phyloP scores from a whole-genome alignment of 2,888 invertebrate genomes.

The Byasa hedistus region DNA sequence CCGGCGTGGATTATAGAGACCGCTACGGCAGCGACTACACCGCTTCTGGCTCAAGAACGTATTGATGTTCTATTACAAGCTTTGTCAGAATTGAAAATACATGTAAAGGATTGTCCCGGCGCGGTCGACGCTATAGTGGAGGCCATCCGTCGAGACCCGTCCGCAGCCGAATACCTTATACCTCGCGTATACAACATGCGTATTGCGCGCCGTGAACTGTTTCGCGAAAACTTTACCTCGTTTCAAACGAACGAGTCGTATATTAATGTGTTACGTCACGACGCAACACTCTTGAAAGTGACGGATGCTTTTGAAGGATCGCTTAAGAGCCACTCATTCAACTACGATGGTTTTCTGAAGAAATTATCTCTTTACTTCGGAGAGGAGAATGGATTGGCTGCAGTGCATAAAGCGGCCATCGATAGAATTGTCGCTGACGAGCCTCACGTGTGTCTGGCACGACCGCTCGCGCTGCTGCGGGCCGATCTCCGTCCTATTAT shows the following conservation, averaged over 20 bases:
- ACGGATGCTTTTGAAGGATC: slow-evolving; percentile 39
- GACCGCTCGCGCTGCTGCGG: slow-evolving; percentile 36
- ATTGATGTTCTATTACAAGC: slow-evolving; percentile 44
- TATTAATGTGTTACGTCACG: slow-evolving; percentile 55
- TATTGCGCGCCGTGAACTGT: slow-evolving; percentile 50
- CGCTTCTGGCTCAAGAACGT: slow-evolving; percentile 28
- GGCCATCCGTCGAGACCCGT: slow-evolving; percentile 39
- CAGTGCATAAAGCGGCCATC: slow-evolving; percentile 35
- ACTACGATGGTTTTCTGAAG: slow-evolving; percentile 45
- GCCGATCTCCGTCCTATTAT: slow-evolving; percentile 28
- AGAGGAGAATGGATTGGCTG: slow-evolving; percentile 48
- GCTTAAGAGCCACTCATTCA: slow-evolving; percentile 32
- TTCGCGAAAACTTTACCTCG: slow-evolving; percentile 46
- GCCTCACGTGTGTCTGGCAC: slow-evolving; percentile 33
- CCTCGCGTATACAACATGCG: slow-evolving; percentile 42
- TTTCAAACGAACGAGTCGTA: slow-evolving; percentile 50
- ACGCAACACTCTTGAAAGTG: slow-evolving; percentile 32
- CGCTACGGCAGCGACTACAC: slow-evolving; percentile 32
- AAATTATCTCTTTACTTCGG: slow-evolving; percentile 52
- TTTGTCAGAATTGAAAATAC: slow-evolving; percentile 43
- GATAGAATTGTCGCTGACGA: slow-evolving; percentile 24
- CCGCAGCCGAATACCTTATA: slow-evolving; percentile 38
- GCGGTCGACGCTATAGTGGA: slow-evolving; percentile 39
- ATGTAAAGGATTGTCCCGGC: slow-evolving; percentile 38
- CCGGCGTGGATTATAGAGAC: slow-evolving; percentile 38